Evolutionary conservation across 2,113 vertebrate genomes (phyloP), one percentile per base, ranked within the genome.

Genomic region (Naja naja): DNA sequence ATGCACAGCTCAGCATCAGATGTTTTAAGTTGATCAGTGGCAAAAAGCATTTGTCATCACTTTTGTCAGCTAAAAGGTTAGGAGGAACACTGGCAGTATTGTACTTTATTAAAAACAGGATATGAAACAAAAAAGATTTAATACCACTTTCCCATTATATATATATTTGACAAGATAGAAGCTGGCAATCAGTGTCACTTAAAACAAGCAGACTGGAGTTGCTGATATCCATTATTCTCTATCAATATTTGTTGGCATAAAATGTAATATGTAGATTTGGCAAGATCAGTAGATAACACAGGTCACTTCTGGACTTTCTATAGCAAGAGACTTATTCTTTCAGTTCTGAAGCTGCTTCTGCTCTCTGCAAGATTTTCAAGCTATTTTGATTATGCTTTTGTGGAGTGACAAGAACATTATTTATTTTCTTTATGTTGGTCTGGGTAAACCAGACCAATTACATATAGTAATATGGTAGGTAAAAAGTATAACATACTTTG

Each of bases 91-190:
- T 92, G 96, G 91, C 91, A 96, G 53, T 64, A 91, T 12, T 23
- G 49, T 1, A 96, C 23, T 8, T 45, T 1, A 96, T 30, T 8
- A 27, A 94, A 95, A 94, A 87, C 52, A 96, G 89, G 91, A 94
- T 95, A 60, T 96, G 91, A 96, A 95, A 94, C 93, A 94, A 47
- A 92, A 30, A 34, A 93, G 91, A 96, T 90, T 81, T 94, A 91
- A 60, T 64, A 91, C 95, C 96, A 96, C 92, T 52, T 89, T 95
- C 95, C 94, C 87, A 89, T 90, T 69, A 93, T 92, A 93, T 88
- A 11, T 85, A 95, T 95, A 91, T 87, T 39, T 81, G 92, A 90
- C 56, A 94, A 90, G 90, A 85, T 0, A 1, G 10, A 23, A 87
- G 53, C 53, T 93, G 89, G 91, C 16, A 91, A 93, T 23, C 88